Evolutionary conservation across 2,888 invertebrate species (phyloP), one percentile per base, ranked within the genome.

Genomic region (Nomada hirtipes): DNA sequence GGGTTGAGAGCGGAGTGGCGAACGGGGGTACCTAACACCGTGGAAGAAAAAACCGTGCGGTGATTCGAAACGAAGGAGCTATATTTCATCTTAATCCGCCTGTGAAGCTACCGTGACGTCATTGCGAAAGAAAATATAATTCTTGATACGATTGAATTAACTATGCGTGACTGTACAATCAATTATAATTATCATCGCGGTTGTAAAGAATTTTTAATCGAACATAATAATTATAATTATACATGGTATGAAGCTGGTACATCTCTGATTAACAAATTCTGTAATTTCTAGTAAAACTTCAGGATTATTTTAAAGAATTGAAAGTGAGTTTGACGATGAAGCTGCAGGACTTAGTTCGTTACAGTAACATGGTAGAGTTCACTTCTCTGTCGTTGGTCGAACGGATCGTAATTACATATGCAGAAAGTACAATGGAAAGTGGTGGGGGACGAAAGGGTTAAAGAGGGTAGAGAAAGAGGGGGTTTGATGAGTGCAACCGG

Each of bases 401-500:
- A 80, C 47, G 65, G 79, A 76, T 81, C 71, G 80, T 85, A 90
- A 90, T 90, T 89, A 90, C 84, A 82, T 83, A 89, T 89, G 88
- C 89, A 86, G 83, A 87, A 84, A 75, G 79, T 70, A 82, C 83
- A 89, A 87, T 83, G 87, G 81, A 42, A 76, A 11, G 68, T 74
- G 60, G 86, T 70, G 86, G 82, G 78, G 79, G 77, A 23, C 63
- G 78, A 82, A 86, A 86, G 86, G 86, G 86, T 86, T 86, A 86
- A 86, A 86, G 82, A 79, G 83, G 86, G 82, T 82, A 80, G 77
- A 78, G 84, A 83, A 76, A 69, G 81, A 76, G 92, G 92, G 92
- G 92, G 92, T 92, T 92, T 92, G 92, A 93, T 93, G 92, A 92
- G 93, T 92, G 93, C 92, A 93, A 93, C 93, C 93, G 92, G 93